Base-by-base conservation (phyloP, 1,140 invertebrate genomes). In the Bombyx mori region DNA sequence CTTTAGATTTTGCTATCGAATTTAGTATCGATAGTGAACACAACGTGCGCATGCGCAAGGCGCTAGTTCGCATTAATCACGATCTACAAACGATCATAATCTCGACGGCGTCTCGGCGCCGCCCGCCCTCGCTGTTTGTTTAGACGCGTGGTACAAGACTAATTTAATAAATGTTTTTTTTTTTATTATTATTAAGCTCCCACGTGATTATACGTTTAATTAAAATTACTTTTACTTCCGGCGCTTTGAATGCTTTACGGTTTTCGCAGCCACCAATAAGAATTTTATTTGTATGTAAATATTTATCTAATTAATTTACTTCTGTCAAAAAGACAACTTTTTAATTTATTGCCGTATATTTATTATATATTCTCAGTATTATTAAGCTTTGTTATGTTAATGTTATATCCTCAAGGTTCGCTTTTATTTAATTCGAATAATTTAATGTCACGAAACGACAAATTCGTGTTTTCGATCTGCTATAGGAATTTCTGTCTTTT, bases 61-160 rank as follows among this genome's bases (percentile, higher is more conserved):
- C 70, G 69, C 73, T 80, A 79, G 75, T 70, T 74, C 68, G 73
- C 77, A 81, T 82, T 81, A 83, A 86, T 86, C 82, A 82, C 59
- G 57, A 61, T 65, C 43, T 50, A 57, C 65, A 65, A 66, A 61
- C 65, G 77, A 83, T 83, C 80, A 81, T 86, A 82, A 85, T 83
- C 79, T 82, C 62, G 42, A 57, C 65, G 66, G 42, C 51, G 64
- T 74, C 73, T 71, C 77, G 75, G 75, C 77, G 82, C 77, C 66
- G 66, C 63, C 63, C 74, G 69, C 79, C 70, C 65, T 70, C 66
- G 62, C 60, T 86, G 80, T 83, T 86, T 83, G 80, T 78, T 56
- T 86, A 82, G 62, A 45, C 66, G 79, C 62, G 68, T 82, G 80
- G 82, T 79, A 68, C 77, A 85, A 85, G 73, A 35, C 26, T 35